phyloP scores from a whole-genome alignment of 2,888 invertebrate species.

The Drosophila engyochracea region DNA sequence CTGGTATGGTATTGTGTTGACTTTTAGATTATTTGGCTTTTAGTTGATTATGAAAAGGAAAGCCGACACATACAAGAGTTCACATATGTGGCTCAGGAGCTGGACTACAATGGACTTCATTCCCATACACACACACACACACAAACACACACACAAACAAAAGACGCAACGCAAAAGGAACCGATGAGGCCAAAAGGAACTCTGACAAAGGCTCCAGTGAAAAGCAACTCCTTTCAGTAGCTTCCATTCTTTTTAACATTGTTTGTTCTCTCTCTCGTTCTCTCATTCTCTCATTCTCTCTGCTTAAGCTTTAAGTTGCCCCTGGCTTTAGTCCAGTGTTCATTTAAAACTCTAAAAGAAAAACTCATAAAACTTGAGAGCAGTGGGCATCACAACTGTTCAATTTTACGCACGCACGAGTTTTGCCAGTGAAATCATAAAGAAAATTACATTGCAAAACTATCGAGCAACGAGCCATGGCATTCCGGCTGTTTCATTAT shows the following conservation, averaged over 20 bases:
- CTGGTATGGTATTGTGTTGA: conserved; percentile 60
- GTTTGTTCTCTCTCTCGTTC: background rate
- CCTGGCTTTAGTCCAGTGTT: conserved; percentile 24
- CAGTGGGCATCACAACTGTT: conserved; percentile 41
- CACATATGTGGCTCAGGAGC: conserved; percentile 26
- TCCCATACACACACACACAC: conserved; percentile 17
- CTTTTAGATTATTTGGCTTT: conserved; percentile 77
- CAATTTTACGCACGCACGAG: conserved; percentile 77
- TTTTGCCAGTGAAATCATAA: conserved; percentile 69
- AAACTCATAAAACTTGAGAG: conserved; percentile 43
- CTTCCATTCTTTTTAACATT: conserved; percentile 13
- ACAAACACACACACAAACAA: conserved; percentile 51
- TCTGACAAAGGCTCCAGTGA: conserved; percentile 49
- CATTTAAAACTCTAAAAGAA: conserved; percentile 43
- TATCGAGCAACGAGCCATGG: conserved; percentile 70
- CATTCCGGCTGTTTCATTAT: conserved; percentile 17
- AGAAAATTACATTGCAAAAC: conserved; percentile 71
- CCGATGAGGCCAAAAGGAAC: conserved; percentile 60
- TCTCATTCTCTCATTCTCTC: background rate
- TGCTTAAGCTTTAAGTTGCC: conserved; percentile 53
- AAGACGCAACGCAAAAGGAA: conserved; percentile 29
- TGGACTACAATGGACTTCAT: conserved; percentile 52
- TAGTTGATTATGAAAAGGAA: conserved; percentile 72
- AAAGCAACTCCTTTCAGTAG: conserved; percentile 49
- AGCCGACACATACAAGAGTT: conserved; percentile 15